Evolutionary conservation across 2,888 invertebrate species (phyloP).

Genomic region (Dolomedes plantarius): DNA sequence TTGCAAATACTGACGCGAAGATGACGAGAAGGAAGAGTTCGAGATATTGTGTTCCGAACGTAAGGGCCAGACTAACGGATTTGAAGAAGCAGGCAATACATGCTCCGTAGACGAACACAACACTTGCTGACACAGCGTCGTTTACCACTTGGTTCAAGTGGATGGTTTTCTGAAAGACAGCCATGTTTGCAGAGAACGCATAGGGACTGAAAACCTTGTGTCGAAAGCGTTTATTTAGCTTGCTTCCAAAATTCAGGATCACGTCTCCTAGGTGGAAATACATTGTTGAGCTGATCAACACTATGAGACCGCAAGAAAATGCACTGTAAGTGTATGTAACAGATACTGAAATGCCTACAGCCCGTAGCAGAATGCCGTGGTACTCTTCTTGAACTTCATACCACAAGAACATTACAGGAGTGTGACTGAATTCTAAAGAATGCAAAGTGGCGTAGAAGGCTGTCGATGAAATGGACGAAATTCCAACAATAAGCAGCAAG

Average conservation of each 20-base stretch:
- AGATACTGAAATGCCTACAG: background rate
- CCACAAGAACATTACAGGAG: too few species aligned
- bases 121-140: background rate
- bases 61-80: background rate
- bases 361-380: background rate
- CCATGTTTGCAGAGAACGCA: background rate
- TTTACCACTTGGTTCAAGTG: background rate
- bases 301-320: background rate
- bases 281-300: background rate
- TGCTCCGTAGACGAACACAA: background rate
- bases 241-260: background rate
- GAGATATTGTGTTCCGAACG: background rate
- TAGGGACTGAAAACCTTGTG: background rate
- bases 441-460: too few species aligned
- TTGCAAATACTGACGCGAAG: background rate
- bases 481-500: background rate
- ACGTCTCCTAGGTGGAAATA: background rate
- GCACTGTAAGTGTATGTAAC: background rate
- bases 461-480: too few species aligned
- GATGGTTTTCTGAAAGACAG: background rate
- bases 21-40: background rate
- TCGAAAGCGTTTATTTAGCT: background rate
- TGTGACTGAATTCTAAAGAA: too few species aligned
- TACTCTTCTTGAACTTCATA: background rate
- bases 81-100: background rate